Evolutionary conservation across 2,888 invertebrate species (phyloP).

Genomic region (Agapostemon virescens): DNA sequence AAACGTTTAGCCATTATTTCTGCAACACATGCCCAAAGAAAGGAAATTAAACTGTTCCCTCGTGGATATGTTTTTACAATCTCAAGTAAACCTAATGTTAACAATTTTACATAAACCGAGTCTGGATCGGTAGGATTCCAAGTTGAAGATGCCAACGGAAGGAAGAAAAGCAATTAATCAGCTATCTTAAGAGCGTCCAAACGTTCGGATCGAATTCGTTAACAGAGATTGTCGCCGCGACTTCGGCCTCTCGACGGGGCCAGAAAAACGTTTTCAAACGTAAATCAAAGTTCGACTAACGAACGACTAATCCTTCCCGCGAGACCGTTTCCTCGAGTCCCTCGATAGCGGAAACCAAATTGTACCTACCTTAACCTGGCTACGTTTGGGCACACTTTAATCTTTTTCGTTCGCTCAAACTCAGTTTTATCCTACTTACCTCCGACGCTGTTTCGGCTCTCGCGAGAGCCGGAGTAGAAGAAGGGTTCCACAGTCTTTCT

Average conservation of each 20-base stretch:
- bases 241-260: neutral
- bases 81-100: too few species aligned
- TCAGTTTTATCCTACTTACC: constrained; percentile 69
- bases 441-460: constrained; percentile 61
- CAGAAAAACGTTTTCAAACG: constrained; percentile 13
- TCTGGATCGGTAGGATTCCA: too few species aligned
- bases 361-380: constrained; percentile 60
- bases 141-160: neutral
- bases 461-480: constrained; percentile 57
- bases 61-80: too few species aligned
- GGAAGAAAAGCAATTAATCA: neutral
- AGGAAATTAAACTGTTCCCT: too few species aligned
- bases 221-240: neutral
- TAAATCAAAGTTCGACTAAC: constrained; percentile 25
- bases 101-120: too few species aligned
- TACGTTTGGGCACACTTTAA: constrained; percentile 62
- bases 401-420: constrained; percentile 64
- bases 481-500: constrained; percentile 65
- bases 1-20: too few species aligned
- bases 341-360: constrained; percentile 25
- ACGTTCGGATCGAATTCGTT: neutral
- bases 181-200: neutral
- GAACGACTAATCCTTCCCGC: constrained; percentile 9
- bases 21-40: too few species aligned
- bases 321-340: constrained; percentile 12